Base-by-base conservation (phyloP, 2,797 vertebrate genomes). In the Dendrocincla fuliginosa region DNA sequence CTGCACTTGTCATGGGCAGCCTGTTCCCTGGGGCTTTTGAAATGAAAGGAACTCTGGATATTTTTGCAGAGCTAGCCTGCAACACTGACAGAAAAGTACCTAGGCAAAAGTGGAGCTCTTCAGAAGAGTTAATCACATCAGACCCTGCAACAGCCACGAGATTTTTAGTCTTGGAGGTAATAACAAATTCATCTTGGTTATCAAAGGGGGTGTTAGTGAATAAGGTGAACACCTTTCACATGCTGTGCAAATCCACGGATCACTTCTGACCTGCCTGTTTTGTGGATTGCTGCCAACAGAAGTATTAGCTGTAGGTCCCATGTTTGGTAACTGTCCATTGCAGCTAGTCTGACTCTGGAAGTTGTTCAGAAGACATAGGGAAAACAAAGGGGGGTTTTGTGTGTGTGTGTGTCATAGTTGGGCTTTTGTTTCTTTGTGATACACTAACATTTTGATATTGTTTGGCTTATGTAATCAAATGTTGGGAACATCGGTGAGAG, bases 351-450 rank as follows among this genome's bases (percentile, higher is more conserved):
- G 15, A 10, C 28, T 57, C 12, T 52, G 9, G 39, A 81, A 81
- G 16, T 33, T 61, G 20, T 47, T 73, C 19, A n/a, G 60, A 69
- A 73, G 41, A 33, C 12, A 4, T 9, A 32, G 44, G 13, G 67
- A 74, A 57, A 57, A 20, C 49, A 15, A 1, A 2, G 24, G 9
- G 11, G 1, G 1, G 3, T 7, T 30, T 28, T 61, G 6, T n/a
- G 30, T 49, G 6, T 28, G 30, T 49, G 8, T n/a, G 8, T 37
- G 6, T 57, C 16, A 1, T 42, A 74, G 52, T 52, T 79, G 39
- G 42, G 35, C 47, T 59, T 91, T 0, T 37, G 6, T 10, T 68
- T 59, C 30, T 76, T n/a, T 64, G 23, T 61, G 8, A 18, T 47
- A 22, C 6, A 22, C 11, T 18, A 42, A 11, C 15, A 44, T 79